Conservation (phyloP, 2,797 vertebrate genomes). For the Poeciliopsis paucimaculata region DNA sequence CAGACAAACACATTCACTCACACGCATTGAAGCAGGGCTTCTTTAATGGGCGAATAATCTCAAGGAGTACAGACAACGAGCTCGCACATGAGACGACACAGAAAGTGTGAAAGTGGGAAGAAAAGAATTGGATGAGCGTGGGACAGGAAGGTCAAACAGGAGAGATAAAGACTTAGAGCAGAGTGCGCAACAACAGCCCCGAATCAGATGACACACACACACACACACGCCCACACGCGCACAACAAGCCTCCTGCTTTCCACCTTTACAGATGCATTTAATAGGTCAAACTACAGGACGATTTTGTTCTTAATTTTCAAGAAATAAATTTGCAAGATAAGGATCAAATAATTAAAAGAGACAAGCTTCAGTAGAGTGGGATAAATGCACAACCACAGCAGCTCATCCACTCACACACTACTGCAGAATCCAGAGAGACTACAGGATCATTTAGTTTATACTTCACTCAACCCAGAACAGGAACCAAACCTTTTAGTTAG, state of each 20-base stretch:
- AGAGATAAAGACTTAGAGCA: slow-evolving; percentile 55
- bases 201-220: slow-evolving; percentile 40
- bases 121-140: slow-evolving; percentile 51
- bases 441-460: no score
- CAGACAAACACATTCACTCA: slow-evolving; percentile 25
- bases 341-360: not conserved
- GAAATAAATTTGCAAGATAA: not conserved
- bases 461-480: no score
- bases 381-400: not conserved
- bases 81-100: slow-evolving; percentile 36
- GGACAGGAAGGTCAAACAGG: slow-evolving; percentile 42
- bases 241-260: slow-evolving; percentile 56
- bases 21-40: slow-evolving; percentile 18
- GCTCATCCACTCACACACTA: not conserved
- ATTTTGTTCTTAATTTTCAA: not conserved
- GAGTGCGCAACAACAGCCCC: slow-evolving; percentile 44
- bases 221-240: slow-evolving; percentile 46
- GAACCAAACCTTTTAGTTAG: no score
- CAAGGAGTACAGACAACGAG: slow-evolving; percentile 48
- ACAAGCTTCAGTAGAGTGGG: not conserved
- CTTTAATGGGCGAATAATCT: slow-evolving; percentile 37
- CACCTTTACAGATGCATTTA: not conserved
- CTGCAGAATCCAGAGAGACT: not conserved
- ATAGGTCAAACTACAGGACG: not conserved
- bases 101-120: slow-evolving; percentile 56